Base-by-base conservation (phyloP, 2,888 invertebrate species). In the Iselma pallidipennis region DNA sequence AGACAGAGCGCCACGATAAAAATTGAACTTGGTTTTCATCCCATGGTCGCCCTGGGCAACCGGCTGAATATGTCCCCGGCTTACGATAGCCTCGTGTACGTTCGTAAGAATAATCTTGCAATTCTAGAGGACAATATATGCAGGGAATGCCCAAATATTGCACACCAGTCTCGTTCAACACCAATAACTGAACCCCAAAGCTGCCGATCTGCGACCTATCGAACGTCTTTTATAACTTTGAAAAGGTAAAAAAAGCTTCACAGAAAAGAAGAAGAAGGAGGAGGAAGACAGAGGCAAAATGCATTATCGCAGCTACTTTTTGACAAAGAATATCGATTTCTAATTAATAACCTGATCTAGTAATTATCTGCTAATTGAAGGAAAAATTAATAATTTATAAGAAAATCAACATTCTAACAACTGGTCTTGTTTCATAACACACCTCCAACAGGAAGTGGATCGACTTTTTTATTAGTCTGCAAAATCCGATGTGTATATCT, bases 1-100 rank as follows among this genome's bases (percentile, higher is more conserved):
- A 55, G 59, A 66, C 58, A 50, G 59, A 65, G 57, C 49, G 63
- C n/a, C n/a, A 57, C 58, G 51, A 63, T 52, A 58, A 63, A 45
- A 59, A 63, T 53, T 49, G 58, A 55, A 50, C 53, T 59, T 55
- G 62, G 55, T 62, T 55, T 37, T 59, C 49, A 48, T 55, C 50
- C 45, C 33, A 55, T 51, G 55, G 45, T 59, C 33, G 55, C 55
- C 52, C 59, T 55, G 25, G 58, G 52, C 62, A 55, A 62, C 55
- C 37, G 52, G 52, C 55, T 33, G 23, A 62, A 58, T 62, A 54
- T 61, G 61, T 37, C 49, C 37, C 5, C 49, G 16, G 42, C 57
- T 62, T 62, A 62, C 58, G 57, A 57, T 61, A 26, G 53, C 57
- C 19, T 26, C 42, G 31, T 23, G 19, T 49, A 42, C 33, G 33